Conservation (phyloP, 2,797 vertebrate species). For the Ceyx erithaca region DNA sequence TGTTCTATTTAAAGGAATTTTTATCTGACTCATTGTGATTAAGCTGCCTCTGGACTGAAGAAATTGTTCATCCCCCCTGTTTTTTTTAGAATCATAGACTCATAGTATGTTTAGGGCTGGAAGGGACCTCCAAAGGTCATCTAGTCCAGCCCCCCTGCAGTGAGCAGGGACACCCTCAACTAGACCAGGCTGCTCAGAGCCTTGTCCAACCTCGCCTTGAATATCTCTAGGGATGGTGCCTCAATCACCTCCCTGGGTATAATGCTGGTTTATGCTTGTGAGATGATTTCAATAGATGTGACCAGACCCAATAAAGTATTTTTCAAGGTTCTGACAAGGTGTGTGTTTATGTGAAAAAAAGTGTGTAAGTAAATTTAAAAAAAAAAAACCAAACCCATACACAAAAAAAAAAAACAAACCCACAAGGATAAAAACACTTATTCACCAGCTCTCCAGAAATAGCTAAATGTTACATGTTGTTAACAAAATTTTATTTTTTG, state of each 20-base stretch:
- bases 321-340: neutral
- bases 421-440: neutral
- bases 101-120: no score
- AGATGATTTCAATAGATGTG: neutral
- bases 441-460: neutral
- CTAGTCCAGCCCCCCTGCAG: no score
- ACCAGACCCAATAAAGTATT: neutral
- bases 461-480: neutral
- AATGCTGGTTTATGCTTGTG: neutral
- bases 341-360: neutral
- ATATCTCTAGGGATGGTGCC: no score
- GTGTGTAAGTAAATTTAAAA: neutral
- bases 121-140: no score
- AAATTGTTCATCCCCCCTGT: neutral
- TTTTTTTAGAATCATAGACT: neutral
- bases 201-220: no score
- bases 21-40: neutral
- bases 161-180: no score
- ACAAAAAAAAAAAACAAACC: neutral
- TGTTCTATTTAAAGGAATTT: neutral
- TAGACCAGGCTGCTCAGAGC: no score
- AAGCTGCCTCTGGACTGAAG: neutral
- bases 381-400: no score
- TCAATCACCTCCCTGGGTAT: no score
- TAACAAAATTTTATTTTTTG: neutral